Conservation (phyloP, 2,797 vertebrate species). For the Micropoecilia bifurca region DNA sequence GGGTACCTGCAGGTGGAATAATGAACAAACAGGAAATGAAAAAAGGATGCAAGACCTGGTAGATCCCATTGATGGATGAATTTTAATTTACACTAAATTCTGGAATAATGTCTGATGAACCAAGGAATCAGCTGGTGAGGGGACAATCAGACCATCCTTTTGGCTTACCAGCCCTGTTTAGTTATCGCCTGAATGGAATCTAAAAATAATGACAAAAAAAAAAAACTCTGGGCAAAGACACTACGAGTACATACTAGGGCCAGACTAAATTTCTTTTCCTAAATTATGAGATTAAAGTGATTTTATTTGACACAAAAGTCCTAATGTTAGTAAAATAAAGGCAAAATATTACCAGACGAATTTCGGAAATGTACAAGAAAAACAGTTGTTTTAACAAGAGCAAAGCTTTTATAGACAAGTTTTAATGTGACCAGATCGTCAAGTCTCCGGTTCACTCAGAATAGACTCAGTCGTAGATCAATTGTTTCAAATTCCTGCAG, state of each 20-base stretch:
- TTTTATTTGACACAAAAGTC: not conserved
- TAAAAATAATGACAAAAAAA: not conserved
- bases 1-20: constrained; percentile 82
- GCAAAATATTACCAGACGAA: not conserved
- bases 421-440: not conserved
- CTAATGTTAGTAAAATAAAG: not conserved
- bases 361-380: not conserved
- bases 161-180: not conserved
- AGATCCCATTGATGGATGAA: not conserved
- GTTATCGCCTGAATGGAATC: not conserved
- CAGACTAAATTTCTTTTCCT: not conserved
- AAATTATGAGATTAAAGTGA: not conserved
- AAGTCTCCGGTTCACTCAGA: not conserved
- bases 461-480: not conserved
- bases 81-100: not conserved
- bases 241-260: not conserved
- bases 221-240: not conserved
- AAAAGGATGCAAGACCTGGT: not conserved
- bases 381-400: not conserved
- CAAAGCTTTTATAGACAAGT: not conserved
- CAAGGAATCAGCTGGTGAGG: not conserved
- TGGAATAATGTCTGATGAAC: not conserved
- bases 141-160: not conserved
- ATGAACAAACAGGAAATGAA: constrained; percentile 17
- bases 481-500: not conserved